phyloP scores from a whole-genome alignment of 1,140 invertebrate species.

The Diorhabda carinulata region DNA sequence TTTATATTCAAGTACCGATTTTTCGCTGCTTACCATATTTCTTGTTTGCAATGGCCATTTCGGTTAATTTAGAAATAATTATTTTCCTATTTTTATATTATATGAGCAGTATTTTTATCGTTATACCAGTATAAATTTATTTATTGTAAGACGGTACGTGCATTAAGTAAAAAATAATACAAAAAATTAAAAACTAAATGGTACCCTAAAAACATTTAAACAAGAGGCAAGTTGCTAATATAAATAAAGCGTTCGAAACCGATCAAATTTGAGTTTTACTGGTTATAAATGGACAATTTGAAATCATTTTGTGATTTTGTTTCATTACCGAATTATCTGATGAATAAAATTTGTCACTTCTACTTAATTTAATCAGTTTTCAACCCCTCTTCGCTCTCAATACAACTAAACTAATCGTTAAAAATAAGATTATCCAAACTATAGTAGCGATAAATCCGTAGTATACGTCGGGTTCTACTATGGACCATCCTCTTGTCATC shows the following conservation, averaged over 20 bases:
- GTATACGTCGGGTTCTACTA: conserved; percentile 79
- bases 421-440: conserved; percentile 83
- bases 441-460: conserved; percentile 82
- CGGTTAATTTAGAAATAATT: neutral
- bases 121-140: too few relatives aligned
- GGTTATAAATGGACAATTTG: too few relatives aligned
- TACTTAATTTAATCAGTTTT: conserved; percentile 4
- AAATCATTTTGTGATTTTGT: too few relatives aligned
- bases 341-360: too few relatives aligned
- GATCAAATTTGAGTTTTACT: too few relatives aligned
- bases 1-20: neutral
- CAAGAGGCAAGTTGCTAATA: neutral
- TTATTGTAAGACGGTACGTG: neutral
- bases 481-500: conserved; percentile 83
- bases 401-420: conserved; percentile 75
- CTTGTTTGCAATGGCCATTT: neutral
- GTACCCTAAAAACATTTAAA: neutral
- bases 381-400: conserved; percentile 70
- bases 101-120: too few relatives aligned
- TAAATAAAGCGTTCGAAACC: neutral
- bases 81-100: neutral
- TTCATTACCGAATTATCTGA: too few relatives aligned
- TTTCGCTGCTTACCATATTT: neutral
- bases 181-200: neutral
- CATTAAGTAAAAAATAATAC: neutral